A percentile compares a stretch with the other conserved stretches of the same genome.
phyloP scores from a whole-genome alignment of 1,140 invertebrate species.

The Drosophila serrata region DNA sequence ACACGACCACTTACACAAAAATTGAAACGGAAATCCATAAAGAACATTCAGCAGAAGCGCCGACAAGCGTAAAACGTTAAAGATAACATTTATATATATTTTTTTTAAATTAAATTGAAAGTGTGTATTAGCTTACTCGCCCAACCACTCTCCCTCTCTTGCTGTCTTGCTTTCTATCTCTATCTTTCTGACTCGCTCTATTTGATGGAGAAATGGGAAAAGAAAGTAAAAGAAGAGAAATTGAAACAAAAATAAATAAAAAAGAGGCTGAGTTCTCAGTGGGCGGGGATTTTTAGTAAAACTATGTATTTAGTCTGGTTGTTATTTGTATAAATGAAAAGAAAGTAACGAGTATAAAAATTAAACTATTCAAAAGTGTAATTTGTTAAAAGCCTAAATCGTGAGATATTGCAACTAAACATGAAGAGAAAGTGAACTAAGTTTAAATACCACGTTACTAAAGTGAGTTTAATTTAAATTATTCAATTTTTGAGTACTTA shows the following conservation, averaged over 20 bases:
- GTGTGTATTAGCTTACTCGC: conserved; percentile 52
- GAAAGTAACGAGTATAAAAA: conserved; percentile 27
- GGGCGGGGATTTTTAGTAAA: conserved; percentile 45
- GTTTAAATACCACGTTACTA: conserved; percentile 42
- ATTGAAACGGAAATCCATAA: not conserved
- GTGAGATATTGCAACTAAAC: conserved; percentile 35
- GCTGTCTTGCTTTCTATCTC: not conserved
- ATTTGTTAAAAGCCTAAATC: conserved; percentile 47
- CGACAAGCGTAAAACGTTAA: conserved; percentile 60
- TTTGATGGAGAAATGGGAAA: conserved; percentile 1
- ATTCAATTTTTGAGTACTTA: conserved; percentile 59
- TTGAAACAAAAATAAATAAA: not conserved
- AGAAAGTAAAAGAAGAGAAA: not conserved
- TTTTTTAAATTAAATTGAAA: conserved; percentile 59
- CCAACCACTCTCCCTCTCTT: conserved; percentile 7
- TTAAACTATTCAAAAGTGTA: conserved; percentile 29
- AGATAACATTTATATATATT: conserved; percentile 56
- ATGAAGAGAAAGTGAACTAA: conserved; percentile 32
- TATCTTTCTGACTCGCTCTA: conserved; percentile 13
- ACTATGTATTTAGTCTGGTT: conserved; percentile 57
- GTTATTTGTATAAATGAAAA: conserved; percentile 56
- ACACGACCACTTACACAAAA: conserved; percentile 22
- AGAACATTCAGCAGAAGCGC: conserved; percentile 42
- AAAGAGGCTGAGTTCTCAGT: conserved; percentile 33
- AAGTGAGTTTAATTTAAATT: conserved; percentile 31